These are phyloP conservation scores for Huso huso DNA, from an alignment of 2,797 vertebrate species.

Conservation along the genomic window DNA sequence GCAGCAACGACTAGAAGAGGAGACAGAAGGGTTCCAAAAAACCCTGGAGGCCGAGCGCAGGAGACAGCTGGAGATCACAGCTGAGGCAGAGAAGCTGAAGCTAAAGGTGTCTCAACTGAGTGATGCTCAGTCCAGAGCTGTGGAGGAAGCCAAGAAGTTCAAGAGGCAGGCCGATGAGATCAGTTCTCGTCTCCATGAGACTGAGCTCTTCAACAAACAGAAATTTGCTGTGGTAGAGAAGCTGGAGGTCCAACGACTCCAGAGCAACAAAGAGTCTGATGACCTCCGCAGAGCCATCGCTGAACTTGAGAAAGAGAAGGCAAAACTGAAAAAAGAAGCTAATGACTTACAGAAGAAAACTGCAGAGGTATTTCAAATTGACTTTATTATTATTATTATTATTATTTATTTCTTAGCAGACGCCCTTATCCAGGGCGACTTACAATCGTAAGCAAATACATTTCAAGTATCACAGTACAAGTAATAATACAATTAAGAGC, in stretches of 20 bases:
- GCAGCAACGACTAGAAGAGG: slow-evolving; percentile 77
- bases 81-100: slow-evolving; percentile 82
- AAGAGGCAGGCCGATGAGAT: slow-evolving; percentile 82
- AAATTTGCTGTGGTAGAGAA: slow-evolving; percentile 71
- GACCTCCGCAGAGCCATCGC: slow-evolving; percentile 76
- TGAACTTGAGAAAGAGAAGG: slow-evolving; percentile 84
- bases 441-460: no score
- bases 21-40: slow-evolving; percentile 87
- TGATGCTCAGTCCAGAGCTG: slow-evolving; percentile 74
- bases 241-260: slow-evolving; percentile 72
- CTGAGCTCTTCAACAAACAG: slow-evolving; percentile 73
- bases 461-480: no score
- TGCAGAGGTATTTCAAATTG: slow-evolving; percentile 77
- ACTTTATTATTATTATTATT: no score
- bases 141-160: slow-evolving; percentile 85
- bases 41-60: slow-evolving; percentile 77
- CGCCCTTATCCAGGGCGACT: no score
- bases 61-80: slow-evolving; percentile 75
- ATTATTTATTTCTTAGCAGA: no score
- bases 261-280: slow-evolving; percentile 73
- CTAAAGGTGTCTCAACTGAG: slow-evolving; percentile 81
- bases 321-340: slow-evolving; percentile 84
- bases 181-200: slow-evolving; percentile 70
- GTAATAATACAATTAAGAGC: no score
- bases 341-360: slow-evolving; percentile 85